These are phyloP conservation scores for Sarcophaga carnaria DNA, from an alignment of 2,888 invertebrate genomes.

Conservation along the genomic window DNA sequence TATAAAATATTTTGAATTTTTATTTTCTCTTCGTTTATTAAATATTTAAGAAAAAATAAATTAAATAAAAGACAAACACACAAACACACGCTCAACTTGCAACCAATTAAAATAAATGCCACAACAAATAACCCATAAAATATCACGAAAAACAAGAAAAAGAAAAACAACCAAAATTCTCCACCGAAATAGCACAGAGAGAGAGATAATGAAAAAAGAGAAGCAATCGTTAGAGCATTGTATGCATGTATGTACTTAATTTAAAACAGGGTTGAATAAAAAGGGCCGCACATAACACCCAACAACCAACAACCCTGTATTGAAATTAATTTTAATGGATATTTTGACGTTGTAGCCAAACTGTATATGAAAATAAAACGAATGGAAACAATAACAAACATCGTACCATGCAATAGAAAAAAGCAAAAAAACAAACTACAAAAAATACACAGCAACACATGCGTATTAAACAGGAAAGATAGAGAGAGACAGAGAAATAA, in stretches of 20 bases:
- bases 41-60: conserved; percentile 3
- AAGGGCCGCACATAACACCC: conserved; percentile 63
- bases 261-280: not conserved
- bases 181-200: too few relatives aligned
- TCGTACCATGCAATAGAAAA: conserved; percentile 6
- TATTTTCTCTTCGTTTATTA: not conserved
- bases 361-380: conserved; percentile 74
- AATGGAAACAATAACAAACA: conserved; percentile 70
- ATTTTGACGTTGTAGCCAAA: conserved; percentile 80
- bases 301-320: conserved; percentile 75
- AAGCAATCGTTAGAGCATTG: too few relatives aligned
- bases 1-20: conserved; percentile 21
- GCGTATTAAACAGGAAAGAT: conserved; percentile 12
- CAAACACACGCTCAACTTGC: not conserved
- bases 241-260: too few relatives aligned
- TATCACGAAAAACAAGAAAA: too few relatives aligned
- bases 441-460: conserved; percentile 40
- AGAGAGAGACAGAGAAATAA: not conserved
- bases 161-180: too few relatives aligned
- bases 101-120: conserved; percentile 33
- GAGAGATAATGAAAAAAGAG: too few relatives aligned
- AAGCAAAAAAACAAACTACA: not conserved
- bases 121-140: too few relatives aligned
- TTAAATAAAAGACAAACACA: not conserved
- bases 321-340: conserved; percentile 79